Conservation (phyloP, 2,113 vertebrate species). For the Cryptotis parvus region DNA sequence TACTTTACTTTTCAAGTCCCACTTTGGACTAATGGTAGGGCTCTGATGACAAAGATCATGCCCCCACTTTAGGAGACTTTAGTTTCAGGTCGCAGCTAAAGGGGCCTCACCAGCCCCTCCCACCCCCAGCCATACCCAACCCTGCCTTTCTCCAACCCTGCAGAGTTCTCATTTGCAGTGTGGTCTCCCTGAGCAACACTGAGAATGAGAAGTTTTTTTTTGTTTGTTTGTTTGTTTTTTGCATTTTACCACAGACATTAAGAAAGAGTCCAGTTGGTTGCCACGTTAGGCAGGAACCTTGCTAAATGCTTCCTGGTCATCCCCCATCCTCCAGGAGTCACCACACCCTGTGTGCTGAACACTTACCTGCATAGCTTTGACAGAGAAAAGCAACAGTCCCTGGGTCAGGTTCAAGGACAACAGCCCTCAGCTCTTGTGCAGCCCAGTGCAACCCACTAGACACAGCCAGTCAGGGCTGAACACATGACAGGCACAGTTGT, state of each 20-base stretch:
- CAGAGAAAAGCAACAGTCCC: not conserved
- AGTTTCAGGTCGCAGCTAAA: constrained; percentile 65
- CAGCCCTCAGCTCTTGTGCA: constrained; percentile 2
- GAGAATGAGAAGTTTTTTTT: not conserved
- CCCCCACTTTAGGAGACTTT: constrained; percentile 54
- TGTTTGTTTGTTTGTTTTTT: not conserved
- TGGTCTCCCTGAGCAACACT: not conserved
- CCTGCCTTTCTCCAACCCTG: not conserved
- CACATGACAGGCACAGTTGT: not conserved
- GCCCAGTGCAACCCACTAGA: not conserved
- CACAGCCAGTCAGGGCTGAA: not conserved
- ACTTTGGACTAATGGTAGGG: constrained; percentile 71
- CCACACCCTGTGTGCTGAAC: not conserved
- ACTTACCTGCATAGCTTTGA: not conserved
- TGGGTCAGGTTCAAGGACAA: not conserved
- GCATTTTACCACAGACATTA: not conserved
- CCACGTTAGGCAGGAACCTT: not conserved
- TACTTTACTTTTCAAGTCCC: constrained; percentile 61
- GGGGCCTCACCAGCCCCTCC: constrained; percentile 33
- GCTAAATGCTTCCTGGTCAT: not conserved
- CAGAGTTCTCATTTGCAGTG: constrained; percentile 4
- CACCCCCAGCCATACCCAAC: not conserved
- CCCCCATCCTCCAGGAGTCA: not conserved
- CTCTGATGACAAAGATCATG: constrained; percentile 69
- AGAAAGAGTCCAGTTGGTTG: not conserved